Evolutionary conservation across 2,888 invertebrate genomes (phyloP).

Genomic region (Bellardia pandia): DNA sequence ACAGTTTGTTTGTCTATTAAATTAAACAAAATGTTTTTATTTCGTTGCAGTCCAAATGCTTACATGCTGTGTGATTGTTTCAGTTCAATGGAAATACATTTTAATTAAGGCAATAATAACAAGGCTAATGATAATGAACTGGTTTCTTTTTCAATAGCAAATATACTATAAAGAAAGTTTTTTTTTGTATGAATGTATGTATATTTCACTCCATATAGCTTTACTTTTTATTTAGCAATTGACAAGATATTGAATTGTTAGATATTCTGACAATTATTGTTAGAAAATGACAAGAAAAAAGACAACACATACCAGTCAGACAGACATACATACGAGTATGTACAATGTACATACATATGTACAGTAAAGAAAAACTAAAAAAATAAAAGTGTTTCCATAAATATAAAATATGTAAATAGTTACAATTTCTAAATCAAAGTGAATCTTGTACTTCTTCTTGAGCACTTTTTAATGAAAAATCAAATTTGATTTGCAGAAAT

Average conservation of each 20-base stretch:
- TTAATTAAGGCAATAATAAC: conserved; percentile 62
- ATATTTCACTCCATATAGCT: background rate
- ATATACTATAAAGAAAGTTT: conserved; percentile 62
- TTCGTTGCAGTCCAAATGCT: background rate
- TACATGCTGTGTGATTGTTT: background rate
- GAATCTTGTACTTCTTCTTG: background rate
- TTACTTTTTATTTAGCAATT: conserved; percentile 35
- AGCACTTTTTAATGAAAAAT: conserved; percentile 24
- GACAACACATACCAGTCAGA: background rate
- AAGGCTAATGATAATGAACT: conserved; percentile 65
- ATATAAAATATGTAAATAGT: conserved; percentile 1
- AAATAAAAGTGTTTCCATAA: conserved; percentile 24
- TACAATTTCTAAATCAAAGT: conserved; percentile 48
- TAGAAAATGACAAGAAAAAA: conserved; percentile 31
- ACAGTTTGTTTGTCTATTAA: background rate
- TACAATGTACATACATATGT: too few relatives aligned
- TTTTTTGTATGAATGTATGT: background rate
- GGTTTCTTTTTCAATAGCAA: conserved; percentile 47
- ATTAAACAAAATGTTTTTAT: conserved; percentile 20
- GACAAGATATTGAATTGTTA: conserved; percentile 8
- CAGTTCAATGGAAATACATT: conserved; percentile 31
- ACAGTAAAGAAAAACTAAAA: background rate
- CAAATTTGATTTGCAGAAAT: conserved; percentile 40
- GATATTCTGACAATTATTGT: conserved; percentile 53
- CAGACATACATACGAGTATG: background rate